A percentile compares a stretch with the other conserved stretches of the same genome.
phyloP scores from a whole-genome alignment of 2,888 invertebrate genomes.

The Disparrhopalites patrizii region DNA sequence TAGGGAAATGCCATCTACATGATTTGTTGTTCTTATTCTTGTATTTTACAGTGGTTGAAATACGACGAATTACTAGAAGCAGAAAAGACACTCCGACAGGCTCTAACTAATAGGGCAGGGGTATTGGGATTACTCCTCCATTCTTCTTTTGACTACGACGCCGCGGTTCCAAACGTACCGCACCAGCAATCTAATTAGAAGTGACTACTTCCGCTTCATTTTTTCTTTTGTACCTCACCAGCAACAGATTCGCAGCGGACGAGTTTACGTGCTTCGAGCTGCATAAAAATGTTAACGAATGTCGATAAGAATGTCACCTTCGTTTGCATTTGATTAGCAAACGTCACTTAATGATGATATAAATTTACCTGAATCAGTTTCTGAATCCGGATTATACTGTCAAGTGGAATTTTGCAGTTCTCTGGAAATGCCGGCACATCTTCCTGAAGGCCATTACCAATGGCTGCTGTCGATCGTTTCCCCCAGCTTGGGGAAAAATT shows the following conservation, averaged over 20 bases:
- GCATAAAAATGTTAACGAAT: background rate
- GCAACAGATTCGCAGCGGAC: constrained; percentile 27
- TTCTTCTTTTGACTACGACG: constrained; percentile 89
- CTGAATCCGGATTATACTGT: constrained; percentile 40
- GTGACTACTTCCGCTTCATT: constrained; percentile 18
- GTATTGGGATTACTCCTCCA: constrained; percentile 85
- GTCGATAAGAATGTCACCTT: background rate
- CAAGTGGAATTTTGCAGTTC: constrained; percentile 41
- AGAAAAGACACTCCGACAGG: constrained; percentile 74
- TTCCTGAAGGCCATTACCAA: constrained; percentile 25
- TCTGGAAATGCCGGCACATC: constrained; percentile 28
- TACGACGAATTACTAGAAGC: constrained; percentile 91
- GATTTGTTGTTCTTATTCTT: no score
- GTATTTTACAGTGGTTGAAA: constrained; percentile 87
- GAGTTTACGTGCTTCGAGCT: constrained; percentile 33
- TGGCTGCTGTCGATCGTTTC: constrained; percentile 48
- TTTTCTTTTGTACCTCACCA: constrained; percentile 17
- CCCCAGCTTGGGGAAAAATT: constrained; percentile 62
- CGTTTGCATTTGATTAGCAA: no score
- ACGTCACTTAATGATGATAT: constrained; percentile 69
- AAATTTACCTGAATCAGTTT: constrained; percentile 42
- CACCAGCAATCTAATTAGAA: background rate
- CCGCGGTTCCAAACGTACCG: constrained; percentile 1
- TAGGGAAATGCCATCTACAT: no score
- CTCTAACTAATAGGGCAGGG: constrained; percentile 76